phyloP scores from a whole-genome alignment of 2,113 vertebrate genomes.

The Chloroceryle aenea region DNA sequence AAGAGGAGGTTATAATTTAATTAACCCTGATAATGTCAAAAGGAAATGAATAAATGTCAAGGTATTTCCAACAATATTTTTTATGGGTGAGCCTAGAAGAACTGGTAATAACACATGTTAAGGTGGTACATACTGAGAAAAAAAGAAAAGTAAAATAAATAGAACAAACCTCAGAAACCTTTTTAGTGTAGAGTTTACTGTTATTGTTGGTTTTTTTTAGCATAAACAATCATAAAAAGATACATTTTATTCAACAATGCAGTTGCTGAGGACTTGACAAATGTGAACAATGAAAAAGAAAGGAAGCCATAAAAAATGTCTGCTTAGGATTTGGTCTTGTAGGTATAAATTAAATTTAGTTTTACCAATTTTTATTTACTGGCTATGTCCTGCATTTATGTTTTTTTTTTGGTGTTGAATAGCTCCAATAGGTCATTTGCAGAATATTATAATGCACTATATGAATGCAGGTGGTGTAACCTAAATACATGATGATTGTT shows the following conservation, averaged over 20 bases:
- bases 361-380: neutral
- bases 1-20: conserved; percentile 59
- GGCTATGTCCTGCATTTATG: neutral
- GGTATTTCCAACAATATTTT: conserved; percentile 31
- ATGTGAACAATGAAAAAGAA: neutral
- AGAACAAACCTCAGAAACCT: neutral
- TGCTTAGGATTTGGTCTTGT: neutral
- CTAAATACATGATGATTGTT: neutral
- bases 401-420: neutral
- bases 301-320: neutral
- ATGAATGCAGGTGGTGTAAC: neutral
- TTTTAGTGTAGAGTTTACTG: neutral
- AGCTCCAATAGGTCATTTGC: neutral
- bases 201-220: neutral
- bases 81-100: neutral
- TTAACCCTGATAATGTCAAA: conserved; percentile 73
- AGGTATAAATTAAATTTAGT: neutral
- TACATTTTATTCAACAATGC: neutral
- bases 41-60: conserved; percentile 66
- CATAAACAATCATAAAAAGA: neutral
- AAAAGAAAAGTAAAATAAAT: accelerated
- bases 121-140: neutral
- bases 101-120: neutral
- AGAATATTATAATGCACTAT: neutral
- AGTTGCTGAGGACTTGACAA: neutral